Conservation (phyloP, 1,140 invertebrate species). For the Matsumurasca onukii region DNA sequence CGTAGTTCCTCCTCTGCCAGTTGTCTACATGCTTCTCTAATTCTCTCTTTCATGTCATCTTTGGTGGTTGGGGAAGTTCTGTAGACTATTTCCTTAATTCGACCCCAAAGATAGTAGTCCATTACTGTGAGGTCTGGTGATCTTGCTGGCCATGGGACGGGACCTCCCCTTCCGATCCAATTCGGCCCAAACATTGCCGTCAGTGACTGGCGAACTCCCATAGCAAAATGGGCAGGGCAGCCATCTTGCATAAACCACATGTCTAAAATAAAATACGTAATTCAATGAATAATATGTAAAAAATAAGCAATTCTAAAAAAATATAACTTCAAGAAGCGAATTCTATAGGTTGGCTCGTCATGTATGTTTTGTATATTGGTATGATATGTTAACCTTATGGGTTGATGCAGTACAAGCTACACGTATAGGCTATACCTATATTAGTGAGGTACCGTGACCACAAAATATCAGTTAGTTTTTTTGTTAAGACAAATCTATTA, state of each 20-base stretch:
- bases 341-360: no score
- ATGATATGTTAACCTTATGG: no score
- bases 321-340: no score
- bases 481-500: no score
- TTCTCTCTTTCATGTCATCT: conserved; percentile 1
- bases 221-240: neutral
- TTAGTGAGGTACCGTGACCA: no score
- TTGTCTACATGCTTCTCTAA: neutral
- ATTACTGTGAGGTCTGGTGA: neutral
- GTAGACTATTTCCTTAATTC: neutral
- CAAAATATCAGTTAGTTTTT: no score
- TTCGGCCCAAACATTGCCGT: neutral
- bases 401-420: no score
- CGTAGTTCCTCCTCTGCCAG: neutral
- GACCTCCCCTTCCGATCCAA: neutral
- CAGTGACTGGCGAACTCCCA: neutral
- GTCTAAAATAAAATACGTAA: neutral
- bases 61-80: neutral
- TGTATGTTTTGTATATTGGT: no score
- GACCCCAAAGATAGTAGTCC: neutral
- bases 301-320: no score
- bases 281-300: no score
- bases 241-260: no score
- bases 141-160: neutral
- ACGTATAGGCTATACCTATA: no score